A percentile compares a stretch with the other conserved stretches of the same genome.
These are phyloP conservation scores for Sebastes fasciatus DNA, from an alignment of 2,113 vertebrate genomes.

Conservation along the genomic window DNA sequence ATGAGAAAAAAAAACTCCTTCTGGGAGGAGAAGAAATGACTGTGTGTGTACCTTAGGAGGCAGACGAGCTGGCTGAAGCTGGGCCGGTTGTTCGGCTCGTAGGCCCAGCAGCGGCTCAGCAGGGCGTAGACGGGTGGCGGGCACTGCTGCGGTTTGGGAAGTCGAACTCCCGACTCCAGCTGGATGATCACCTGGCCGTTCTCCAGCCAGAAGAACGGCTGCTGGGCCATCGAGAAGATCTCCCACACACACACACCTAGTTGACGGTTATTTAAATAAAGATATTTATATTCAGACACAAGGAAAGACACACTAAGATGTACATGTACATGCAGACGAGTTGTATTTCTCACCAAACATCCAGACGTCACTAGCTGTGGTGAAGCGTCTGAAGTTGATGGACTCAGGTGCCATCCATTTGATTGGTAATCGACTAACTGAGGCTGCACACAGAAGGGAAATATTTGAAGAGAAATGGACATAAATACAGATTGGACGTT, in stretches of 20 bases:
- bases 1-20: neutral
- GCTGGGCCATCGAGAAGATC: conserved; percentile 94
- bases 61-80: conserved; percentile 92
- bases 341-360: conserved; percentile 91
- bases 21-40: neutral
- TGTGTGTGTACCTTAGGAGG: conserved; percentile 89
- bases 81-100: conserved; percentile 91
- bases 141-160: conserved; percentile 93
- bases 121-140: conserved; percentile 93
- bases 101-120: conserved; percentile 95
- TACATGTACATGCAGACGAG: neutral
- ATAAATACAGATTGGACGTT: neutral
- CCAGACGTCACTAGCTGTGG: conserved; percentile 94
- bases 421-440: conserved; percentile 91
- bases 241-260: conserved; percentile 99
- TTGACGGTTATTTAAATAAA: too few relatives aligned
- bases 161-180: conserved; percentile 92
- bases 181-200: conserved; percentile 97
- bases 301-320: too few relatives aligned
- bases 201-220: conserved; percentile 98
- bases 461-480: neutral
- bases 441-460: conserved; percentile 80
- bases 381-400: conserved; percentile 97
- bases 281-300: too few relatives aligned
- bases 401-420: conserved; percentile 99